A percentile compares a stretch with the other conserved stretches of the same genome.
Evolutionary conservation across 2,888 invertebrate genomes (phyloP).

Genomic region (Plutella xylostella): DNA sequence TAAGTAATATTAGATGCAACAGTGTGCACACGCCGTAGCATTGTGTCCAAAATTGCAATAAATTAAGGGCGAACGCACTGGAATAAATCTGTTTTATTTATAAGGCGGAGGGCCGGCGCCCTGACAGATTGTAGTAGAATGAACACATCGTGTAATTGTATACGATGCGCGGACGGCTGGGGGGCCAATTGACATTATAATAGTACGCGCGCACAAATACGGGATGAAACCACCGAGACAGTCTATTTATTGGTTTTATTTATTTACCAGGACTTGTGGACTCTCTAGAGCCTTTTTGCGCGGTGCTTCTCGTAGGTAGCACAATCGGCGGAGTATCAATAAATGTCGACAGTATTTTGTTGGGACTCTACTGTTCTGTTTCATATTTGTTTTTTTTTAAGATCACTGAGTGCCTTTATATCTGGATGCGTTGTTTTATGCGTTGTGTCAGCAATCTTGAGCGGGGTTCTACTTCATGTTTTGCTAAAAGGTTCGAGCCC

Average conservation of each 20-base stretch:
- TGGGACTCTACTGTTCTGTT: too few relatives aligned
- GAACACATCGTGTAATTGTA: constrained; percentile 64
- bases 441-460: too few relatives aligned
- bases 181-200: constrained; percentile 60
- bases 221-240: constrained; percentile 15
- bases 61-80: constrained; percentile 40
- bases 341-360: constrained; percentile 1
- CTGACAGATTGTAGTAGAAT: constrained; percentile 56
- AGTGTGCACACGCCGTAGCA: constrained; percentile 2
- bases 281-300: background rate
- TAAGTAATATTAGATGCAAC: background rate
- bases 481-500: too few relatives aligned
- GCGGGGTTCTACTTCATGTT: too few relatives aligned
- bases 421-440: too few relatives aligned
- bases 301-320: background rate
- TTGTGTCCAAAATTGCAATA: constrained; percentile 53
- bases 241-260: background rate
- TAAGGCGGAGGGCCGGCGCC: constrained; percentile 28
- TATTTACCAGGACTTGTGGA: background rate
- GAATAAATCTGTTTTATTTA: constrained; percentile 59
- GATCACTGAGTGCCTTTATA: too few relatives aligned
- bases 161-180: constrained; percentile 26
- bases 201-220: constrained; percentile 28
- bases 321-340: background rate
- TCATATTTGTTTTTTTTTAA: too few relatives aligned